Percentiles rank a stretch among this genome's conserved stretches.
These are phyloP conservation scores for Gracilinanus agilis DNA, from an alignment of 2,113 vertebrate species.

Conservation along the genomic window DNA sequence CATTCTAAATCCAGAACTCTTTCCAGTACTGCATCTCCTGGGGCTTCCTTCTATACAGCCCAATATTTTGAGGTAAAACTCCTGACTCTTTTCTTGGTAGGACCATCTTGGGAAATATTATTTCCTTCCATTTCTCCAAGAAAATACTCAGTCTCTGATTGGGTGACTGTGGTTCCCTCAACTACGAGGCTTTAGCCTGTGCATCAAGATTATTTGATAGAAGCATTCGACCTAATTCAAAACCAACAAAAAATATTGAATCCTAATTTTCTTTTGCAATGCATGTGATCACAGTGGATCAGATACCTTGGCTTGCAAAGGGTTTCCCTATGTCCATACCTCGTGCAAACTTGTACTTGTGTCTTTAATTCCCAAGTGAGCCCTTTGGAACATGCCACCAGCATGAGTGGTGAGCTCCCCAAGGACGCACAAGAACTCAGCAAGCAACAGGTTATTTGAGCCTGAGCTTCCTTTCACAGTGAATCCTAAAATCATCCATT, in stretches of 20 bases:
- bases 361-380: not conserved
- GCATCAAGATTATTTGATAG: not conserved
- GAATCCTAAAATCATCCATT: not conserved
- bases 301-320: not conserved
- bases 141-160: not conserved
- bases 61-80: not conserved
- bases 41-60: not conserved
- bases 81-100: not conserved
- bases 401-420: not conserved
- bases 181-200: not conserved
- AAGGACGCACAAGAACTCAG: not conserved
- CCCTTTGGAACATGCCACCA: not conserved
- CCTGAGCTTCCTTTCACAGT: not conserved
- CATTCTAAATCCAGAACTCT: not conserved
- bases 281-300: not conserved
- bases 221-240: not conserved
- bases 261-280: not conserved
- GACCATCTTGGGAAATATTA: no score
- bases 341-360: not conserved
- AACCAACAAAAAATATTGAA: not conserved
- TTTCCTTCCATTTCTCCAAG: constrained; percentile 16
- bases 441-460: not conserved
- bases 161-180: not conserved
- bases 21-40: not conserved
- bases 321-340: not conserved